A percentile compares a stretch with the other conserved stretches of the same genome.
Evolutionary conservation across 1,140 invertebrate species (phyloP).

Genomic region (Lepidurus packardi): DNA sequence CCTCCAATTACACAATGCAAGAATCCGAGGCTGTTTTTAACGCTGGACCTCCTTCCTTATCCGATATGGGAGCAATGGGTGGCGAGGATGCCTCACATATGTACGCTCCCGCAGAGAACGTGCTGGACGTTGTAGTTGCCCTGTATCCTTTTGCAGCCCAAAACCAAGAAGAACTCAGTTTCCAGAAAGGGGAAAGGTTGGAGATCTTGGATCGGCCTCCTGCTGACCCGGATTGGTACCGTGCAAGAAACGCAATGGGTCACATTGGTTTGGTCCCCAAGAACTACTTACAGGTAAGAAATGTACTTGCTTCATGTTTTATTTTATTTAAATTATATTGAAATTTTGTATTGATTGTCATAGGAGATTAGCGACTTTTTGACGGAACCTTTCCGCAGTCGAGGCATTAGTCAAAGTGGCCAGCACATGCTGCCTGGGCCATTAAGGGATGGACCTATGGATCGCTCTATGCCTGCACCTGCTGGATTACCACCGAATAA

Average conservation of each 20-base stretch:
- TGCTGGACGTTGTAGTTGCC: slow-evolving; percentile 88
- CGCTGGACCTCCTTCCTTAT: slow-evolving; percentile 34
- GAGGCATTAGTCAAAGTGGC: slow-evolving; percentile 30
- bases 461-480: neutral
- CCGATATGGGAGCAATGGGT: slow-evolving; percentile 49
- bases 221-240: slow-evolving; percentile 97
- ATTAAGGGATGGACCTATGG: neutral
- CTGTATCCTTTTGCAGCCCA: slow-evolving; percentile 72
- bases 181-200: slow-evolving; percentile 89
- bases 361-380: slow-evolving; percentile 79
- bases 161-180: slow-evolving; percentile 94
- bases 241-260: slow-evolving; percentile 85
- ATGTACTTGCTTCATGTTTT: slow-evolving; percentile 30
- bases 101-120: slow-evolving; percentile 86
- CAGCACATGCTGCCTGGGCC: slow-evolving; percentile 23
- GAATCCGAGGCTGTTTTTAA: slow-evolving; percentile 48
- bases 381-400: slow-evolving; percentile 67
- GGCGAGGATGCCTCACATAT: slow-evolving; percentile 76
- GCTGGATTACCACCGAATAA: neutral
- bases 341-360: neutral
- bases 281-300: slow-evolving; percentile 77
- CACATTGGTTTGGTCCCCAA: slow-evolving; percentile 87
- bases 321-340: neutral
- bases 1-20: slow-evolving; percentile 95
- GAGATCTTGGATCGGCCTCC: slow-evolving; percentile 91